These are phyloP conservation scores for Drosophila subpulchrella DNA, from an alignment of 1,140 invertebrate genomes.

Conservation along the genomic window DNA sequence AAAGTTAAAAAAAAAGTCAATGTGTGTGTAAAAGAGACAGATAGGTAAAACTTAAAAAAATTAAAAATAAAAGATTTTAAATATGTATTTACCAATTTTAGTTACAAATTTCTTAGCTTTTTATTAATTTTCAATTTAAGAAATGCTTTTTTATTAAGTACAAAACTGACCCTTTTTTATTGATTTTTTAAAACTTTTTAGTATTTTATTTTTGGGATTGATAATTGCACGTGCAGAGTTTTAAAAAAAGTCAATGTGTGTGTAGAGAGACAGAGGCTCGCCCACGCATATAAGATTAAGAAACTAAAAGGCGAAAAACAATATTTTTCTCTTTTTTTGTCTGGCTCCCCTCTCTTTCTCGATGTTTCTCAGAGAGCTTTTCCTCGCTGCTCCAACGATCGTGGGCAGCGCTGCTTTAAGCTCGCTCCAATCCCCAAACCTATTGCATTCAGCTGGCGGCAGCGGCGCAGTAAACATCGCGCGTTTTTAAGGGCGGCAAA, in stretches of 20 bases:
- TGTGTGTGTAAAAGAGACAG: no score
- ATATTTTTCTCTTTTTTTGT: no score
- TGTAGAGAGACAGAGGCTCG: constrained; percentile 3
- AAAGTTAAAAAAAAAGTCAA: no score
- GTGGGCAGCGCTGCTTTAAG: constrained; percentile 6
- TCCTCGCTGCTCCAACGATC: constrained; percentile 20
- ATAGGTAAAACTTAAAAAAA: no score
- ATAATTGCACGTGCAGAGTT: constrained; percentile 61
- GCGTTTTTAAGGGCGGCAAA: constrained; percentile 40
- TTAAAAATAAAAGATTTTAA: no score
- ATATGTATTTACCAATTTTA: no score
- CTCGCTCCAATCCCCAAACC: no score
- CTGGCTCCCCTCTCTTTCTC: neutral
- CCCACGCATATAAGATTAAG: constrained; percentile 20
- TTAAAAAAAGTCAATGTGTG: neutral
- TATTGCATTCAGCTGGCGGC: constrained; percentile 43
- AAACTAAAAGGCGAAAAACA: neutral
- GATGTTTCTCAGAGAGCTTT: constrained; percentile 36
- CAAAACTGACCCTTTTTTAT: neutral
- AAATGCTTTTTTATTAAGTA: neutral
- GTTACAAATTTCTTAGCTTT: no score
- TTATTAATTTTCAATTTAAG: no score
- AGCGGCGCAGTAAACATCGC: constrained; percentile 65
- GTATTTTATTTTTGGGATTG: constrained; percentile 7
- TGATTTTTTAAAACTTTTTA: constrained; percentile 5